Conservation (phyloP, 2,888 invertebrate genomes). For the Dione juno region DNA sequence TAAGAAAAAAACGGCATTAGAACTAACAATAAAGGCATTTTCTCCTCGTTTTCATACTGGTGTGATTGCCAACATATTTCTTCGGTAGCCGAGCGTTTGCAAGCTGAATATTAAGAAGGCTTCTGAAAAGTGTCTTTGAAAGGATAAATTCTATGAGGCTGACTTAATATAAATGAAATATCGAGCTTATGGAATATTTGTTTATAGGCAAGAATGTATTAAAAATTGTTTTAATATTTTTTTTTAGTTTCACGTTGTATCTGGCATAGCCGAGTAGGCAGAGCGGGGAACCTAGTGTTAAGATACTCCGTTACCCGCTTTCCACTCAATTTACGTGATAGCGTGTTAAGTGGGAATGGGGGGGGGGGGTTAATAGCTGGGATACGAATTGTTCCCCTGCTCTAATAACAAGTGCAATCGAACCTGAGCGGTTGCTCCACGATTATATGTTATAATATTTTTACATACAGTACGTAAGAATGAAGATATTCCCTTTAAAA, state of each 20-base stretch:
- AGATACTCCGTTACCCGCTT: no score
- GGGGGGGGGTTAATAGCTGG: no score
- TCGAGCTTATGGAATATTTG: not conserved
- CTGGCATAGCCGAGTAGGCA: no score
- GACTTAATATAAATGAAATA: conserved; percentile 13
- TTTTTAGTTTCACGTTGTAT: not conserved
- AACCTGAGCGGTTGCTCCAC: no score
- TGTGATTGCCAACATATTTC: conserved; percentile 26
- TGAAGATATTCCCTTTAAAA: no score
- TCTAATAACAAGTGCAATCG: no score
- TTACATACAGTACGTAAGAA: no score
- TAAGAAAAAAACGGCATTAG: conserved; percentile 9
- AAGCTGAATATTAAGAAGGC: conserved; percentile 19
- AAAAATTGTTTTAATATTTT: not conserved
- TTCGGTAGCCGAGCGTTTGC: conserved; percentile 3
- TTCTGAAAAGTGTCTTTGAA: conserved; percentile 21
- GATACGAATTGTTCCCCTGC: no score
- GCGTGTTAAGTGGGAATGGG: no score
- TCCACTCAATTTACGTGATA: no score
- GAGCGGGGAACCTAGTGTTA: no score
- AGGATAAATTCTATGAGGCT: conserved; percentile 5
- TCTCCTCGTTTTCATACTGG: conserved; percentile 11
- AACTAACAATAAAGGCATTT: not conserved
- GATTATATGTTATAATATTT: no score
- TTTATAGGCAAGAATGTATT: not conserved